Percentiles rank a stretch among this genome's conserved stretches.
Conservation (phyloP, 2,113 vertebrate genomes). For the Macaca mulatta region DNA sequence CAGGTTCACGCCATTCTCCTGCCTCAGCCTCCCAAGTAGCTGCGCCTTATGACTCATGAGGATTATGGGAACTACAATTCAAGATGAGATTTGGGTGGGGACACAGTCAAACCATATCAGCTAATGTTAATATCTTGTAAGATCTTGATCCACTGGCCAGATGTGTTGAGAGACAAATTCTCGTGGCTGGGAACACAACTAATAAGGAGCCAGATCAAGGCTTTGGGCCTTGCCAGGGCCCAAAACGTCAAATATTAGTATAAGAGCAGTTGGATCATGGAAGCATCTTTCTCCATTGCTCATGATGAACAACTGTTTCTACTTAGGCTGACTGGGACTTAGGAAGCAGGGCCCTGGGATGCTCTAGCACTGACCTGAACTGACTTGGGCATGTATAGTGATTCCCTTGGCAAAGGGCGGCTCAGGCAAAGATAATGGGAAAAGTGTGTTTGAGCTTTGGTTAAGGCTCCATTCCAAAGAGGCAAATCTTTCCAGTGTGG, state of each 20-base stretch:
- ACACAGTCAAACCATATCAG: no score
- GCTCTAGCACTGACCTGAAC: not conserved
- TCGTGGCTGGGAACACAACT: not conserved
- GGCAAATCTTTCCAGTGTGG: not conserved
- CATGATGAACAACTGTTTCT: not conserved
- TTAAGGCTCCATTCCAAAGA: not conserved
- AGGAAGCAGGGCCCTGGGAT: not conserved
- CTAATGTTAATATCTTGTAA: not conserved
- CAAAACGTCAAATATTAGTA: not conserved
- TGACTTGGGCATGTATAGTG: not conserved
- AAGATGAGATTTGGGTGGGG: no score
- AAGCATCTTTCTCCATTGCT: not conserved
- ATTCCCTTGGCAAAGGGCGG: not conserved
- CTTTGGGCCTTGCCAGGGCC: not conserved
- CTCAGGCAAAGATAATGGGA: not conserved
- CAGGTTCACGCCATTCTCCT: no score
- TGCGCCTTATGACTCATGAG: no score
- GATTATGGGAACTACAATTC: no score
- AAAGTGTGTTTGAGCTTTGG: not conserved
- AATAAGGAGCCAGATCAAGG: not conserved
- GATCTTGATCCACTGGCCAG: not conserved
- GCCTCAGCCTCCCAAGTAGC: no score
- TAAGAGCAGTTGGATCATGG: not conserved
- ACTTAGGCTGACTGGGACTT: no score
- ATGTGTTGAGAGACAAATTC: not conserved